Evolutionary conservation across 2,113 vertebrate genomes (phyloP).

Genomic region (Trinectes maculatus): DNA sequence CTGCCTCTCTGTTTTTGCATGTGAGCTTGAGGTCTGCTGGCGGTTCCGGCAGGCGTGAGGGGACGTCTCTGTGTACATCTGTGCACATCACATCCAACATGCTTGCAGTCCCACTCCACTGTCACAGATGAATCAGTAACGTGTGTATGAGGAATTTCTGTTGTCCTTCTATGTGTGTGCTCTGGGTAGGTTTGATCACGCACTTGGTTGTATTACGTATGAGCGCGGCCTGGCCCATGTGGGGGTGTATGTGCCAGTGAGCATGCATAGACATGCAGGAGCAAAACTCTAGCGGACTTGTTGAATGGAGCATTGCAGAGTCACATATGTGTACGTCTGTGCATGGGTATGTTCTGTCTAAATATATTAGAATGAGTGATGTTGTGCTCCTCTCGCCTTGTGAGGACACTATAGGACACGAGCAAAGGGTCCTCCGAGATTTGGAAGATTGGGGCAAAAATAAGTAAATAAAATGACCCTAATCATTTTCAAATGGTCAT

Average conservation of each 20-base stretch:
- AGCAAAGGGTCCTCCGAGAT: conserved; percentile 23
- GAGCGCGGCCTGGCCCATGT: conserved; percentile 69
- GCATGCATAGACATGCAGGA: conserved; percentile 49
- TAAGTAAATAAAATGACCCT: neutral
- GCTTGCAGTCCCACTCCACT: conserved; percentile 38
- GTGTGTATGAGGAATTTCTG: conserved; percentile 10
- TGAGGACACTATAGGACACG: conserved; percentile 38
- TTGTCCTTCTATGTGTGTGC: conserved; percentile 29
- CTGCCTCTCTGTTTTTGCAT: conserved; percentile 74
- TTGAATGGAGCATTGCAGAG: conserved; percentile 63
- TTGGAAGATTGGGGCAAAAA: conserved; percentile 9
- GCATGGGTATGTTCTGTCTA: neutral
- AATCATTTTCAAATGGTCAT: conserved; percentile 26
- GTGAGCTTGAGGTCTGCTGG: conserved; percentile 71
- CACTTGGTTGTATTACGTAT: conserved; percentile 48
- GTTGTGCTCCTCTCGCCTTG: conserved; percentile 22
- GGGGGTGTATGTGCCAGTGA: conserved; percentile 55
- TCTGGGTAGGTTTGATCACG: conserved; percentile 50
- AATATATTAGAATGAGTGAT: neutral
- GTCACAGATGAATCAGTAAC: conserved; percentile 45
- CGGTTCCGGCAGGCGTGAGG: conserved; percentile 44
- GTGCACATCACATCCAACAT: conserved; percentile 53
- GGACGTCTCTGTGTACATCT: conserved; percentile 58
- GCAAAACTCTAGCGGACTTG: conserved; percentile 72
- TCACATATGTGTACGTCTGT: conserved; percentile 8